Evolutionary conservation across 92 coral and sea anemone species (phyloP).

Genomic region (Umimayanthus chanpuru): DNA sequence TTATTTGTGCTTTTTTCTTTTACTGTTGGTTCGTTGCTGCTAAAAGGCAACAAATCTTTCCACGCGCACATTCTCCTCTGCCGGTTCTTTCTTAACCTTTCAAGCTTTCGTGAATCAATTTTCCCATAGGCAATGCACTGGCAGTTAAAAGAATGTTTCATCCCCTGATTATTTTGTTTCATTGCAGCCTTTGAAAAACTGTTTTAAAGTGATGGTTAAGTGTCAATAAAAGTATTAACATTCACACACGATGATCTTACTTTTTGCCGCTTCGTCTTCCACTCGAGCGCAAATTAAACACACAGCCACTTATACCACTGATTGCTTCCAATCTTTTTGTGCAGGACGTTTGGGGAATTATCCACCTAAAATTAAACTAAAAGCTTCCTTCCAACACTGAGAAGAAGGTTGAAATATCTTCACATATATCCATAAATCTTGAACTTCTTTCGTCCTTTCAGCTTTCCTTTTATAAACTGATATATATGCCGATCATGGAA

Average conservation of each 20-base stretch:
- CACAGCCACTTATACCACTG: too few species aligned
- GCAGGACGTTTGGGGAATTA: too few species aligned
- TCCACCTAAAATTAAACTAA: too few species aligned
- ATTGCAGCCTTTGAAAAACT: not conserved
- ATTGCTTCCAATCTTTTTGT: too few species aligned
- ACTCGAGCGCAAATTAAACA: too few species aligned
- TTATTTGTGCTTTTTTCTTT: not conserved
- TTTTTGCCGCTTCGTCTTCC: too few species aligned
- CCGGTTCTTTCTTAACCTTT: slow-evolving; percentile 12
- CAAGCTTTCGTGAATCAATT: slow-evolving; percentile 28
- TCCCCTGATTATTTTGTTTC: slow-evolving; percentile 1
- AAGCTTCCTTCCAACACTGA: too few species aligned
- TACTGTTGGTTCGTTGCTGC: not conserved
- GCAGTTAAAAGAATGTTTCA: slow-evolving; percentile 13
- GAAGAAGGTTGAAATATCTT: too few species aligned
- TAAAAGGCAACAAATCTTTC: slow-evolving; percentile 18
- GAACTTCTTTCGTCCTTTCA: not conserved
- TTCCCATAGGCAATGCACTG: slow-evolving; percentile 38
- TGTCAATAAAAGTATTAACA: too few species aligned
- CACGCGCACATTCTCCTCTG: slow-evolving; percentile 16
- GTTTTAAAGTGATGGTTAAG: too few species aligned
- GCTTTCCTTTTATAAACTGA: not conserved
- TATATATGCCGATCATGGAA: not conserved
- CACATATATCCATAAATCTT: not conserved
- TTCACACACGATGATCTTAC: not conserved